These are phyloP conservation scores for Sebastes variabilis DNA, from an alignment of 2,797 vertebrate species.

Conservation along the genomic window DNA sequence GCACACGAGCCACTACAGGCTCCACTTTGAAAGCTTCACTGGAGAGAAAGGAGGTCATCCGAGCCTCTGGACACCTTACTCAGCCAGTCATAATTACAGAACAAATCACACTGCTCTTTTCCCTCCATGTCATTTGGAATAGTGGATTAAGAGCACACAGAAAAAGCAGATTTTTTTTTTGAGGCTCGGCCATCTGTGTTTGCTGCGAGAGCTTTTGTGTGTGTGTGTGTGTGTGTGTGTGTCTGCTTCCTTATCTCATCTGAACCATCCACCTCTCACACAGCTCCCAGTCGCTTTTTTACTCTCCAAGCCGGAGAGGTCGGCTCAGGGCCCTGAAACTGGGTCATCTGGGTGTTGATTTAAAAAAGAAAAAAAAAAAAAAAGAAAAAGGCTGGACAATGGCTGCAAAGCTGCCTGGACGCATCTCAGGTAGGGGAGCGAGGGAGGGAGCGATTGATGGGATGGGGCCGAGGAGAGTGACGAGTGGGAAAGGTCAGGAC, in stretches of 20 bases:
- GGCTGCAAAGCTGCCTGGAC: conserved; percentile 60
- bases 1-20: conserved; percentile 40
- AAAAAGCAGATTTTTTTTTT: conserved; percentile 45
- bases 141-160: conserved; percentile 70
- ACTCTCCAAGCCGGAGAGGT: conserved; percentile 64
- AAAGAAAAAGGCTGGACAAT: conserved; percentile 23
- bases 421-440: conserved; percentile 51
- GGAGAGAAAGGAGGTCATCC: conserved; percentile 58
- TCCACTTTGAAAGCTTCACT: conserved; percentile 55
- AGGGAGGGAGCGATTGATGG: conserved; percentile 50
- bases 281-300: conserved; percentile 64
- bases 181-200: conserved; percentile 64
- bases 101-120: conserved; percentile 67
- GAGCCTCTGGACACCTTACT: conserved; percentile 54
- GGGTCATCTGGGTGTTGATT: conserved; percentile 76
- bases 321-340: conserved; percentile 73
- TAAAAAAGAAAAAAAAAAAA: background rate
- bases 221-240: background rate
- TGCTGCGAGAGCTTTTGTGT: conserved; percentile 2
- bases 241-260: conserved; percentile 73
- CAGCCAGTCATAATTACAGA: conserved; percentile 67
- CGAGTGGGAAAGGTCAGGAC: conserved; percentile 70
- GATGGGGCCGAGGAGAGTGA: conserved; percentile 42
- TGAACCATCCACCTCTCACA: conserved; percentile 74
- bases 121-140: conserved; percentile 68